Percentiles rank a stretch among this genome's conserved stretches.
phyloP scores from a whole-genome alignment of 2,113 vertebrate species.

The Trochalopteron elliotii region DNA sequence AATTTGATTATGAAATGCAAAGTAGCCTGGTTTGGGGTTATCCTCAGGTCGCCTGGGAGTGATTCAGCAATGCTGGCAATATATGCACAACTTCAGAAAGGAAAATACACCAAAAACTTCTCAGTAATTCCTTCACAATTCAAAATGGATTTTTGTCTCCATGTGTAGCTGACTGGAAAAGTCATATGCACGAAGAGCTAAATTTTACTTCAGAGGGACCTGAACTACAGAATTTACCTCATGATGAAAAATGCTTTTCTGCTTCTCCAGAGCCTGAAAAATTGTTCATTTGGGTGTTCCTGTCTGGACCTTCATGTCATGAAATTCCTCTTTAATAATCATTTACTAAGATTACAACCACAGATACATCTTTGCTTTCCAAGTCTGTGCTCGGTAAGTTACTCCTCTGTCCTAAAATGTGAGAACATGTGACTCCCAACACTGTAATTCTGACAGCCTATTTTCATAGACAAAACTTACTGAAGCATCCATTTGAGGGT shows the following conservation, averaged over 20 bases:
- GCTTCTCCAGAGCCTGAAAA: background rate
- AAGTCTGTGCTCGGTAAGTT: background rate
- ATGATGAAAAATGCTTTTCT: background rate
- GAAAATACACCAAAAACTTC: background rate
- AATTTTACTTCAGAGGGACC: background rate
- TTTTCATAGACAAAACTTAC: background rate
- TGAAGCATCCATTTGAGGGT: background rate
- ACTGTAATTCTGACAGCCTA: background rate
- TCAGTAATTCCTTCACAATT: background rate
- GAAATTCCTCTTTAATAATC: background rate
- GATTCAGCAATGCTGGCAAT: background rate
- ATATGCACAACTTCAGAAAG: background rate
- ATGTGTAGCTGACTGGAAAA: background rate
- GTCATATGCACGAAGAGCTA: background rate
- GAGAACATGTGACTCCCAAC: background rate
- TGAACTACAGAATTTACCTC: background rate
- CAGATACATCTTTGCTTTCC: background rate
- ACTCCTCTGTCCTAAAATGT: background rate
- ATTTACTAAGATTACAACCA: background rate
- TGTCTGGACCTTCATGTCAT: background rate
- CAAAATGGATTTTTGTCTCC: background rate
- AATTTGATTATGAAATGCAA: constrained; percentile 12
- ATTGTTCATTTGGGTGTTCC: background rate
- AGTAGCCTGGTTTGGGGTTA: background rate
- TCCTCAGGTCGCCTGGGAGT: background rate